Evolutionary conservation across 2,113 vertebrate genomes (phyloP).

Genomic region (Psammodynastes pulverulentus): DNA sequence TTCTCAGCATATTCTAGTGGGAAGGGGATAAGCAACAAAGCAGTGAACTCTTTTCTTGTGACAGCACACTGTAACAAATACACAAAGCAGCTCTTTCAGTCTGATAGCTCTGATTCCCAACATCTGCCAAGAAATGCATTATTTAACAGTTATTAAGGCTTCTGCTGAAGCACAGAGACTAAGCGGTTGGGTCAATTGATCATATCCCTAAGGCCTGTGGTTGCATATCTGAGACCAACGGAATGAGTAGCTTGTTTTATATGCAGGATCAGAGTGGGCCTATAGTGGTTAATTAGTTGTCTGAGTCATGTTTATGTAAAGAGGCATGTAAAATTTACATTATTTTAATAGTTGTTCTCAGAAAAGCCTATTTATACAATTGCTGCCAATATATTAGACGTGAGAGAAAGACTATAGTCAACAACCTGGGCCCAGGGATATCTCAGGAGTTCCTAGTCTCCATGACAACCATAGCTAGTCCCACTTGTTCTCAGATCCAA

Average conservation of each 20-base stretch:
- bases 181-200: conserved; percentile 24
- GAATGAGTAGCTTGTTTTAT: background rate
- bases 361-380: background rate
- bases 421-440: background rate
- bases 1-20: conserved; percentile 17
- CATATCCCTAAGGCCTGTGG: background rate
- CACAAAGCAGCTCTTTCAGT: conserved; percentile 4
- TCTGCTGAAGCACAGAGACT: background rate
- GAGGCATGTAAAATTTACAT: background rate
- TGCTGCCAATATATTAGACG: background rate
- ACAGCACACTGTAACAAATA: background rate
- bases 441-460: background rate
- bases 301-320: background rate
- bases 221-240: background rate
- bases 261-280: background rate
- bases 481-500: background rate
- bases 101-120: background rate
- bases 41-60: background rate
- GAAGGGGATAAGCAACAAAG: background rate
- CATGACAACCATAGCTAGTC: background rate
- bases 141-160: conserved; percentile 12
- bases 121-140: conserved; percentile 6
- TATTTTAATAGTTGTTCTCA: background rate
- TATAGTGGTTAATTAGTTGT: background rate
- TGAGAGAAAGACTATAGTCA: background rate